These are phyloP conservation scores for Plusia festucae DNA, from an alignment of 2,888 invertebrate species.

Conservation along the genomic window DNA sequence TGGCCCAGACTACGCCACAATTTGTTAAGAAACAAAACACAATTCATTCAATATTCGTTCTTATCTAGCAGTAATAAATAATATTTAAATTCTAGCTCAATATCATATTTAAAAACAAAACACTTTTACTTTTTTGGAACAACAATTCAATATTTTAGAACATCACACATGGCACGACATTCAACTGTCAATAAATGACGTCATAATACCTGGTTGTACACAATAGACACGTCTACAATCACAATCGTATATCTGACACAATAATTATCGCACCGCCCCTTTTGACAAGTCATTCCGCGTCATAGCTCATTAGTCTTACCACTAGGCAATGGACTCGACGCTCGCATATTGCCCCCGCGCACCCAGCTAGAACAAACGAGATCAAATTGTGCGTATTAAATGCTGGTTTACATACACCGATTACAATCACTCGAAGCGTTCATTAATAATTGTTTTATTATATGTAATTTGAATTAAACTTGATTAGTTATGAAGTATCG, in stretches of 20 bases:
- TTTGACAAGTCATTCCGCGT: constrained; percentile 59
- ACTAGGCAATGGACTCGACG: constrained; percentile 51
- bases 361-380: constrained; percentile 67
- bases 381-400: constrained; percentile 57
- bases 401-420: constrained; percentile 49
- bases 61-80: too few relatives aligned
- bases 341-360: constrained; percentile 62
- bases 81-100: too few relatives aligned
- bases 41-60: background rate
- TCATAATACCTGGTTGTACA: too few relatives aligned
- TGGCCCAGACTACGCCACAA: background rate
- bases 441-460: too few relatives aligned
- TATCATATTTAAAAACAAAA: too few relatives aligned
- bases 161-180: too few relatives aligned
- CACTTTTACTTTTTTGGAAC: too few relatives aligned
- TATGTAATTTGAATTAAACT: too few relatives aligned
- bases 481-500: too few relatives aligned
- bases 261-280: constrained; percentile 32
- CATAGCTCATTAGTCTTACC: constrained; percentile 62
- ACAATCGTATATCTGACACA: background rate
- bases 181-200: too few relatives aligned
- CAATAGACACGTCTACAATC: too few relatives aligned
- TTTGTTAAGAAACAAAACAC: background rate
- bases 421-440: background rate
- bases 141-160: too few relatives aligned